Evolutionary conservation across 2,797 vertebrate genomes (phyloP).

Genomic region (Ara ararauna): DNA sequence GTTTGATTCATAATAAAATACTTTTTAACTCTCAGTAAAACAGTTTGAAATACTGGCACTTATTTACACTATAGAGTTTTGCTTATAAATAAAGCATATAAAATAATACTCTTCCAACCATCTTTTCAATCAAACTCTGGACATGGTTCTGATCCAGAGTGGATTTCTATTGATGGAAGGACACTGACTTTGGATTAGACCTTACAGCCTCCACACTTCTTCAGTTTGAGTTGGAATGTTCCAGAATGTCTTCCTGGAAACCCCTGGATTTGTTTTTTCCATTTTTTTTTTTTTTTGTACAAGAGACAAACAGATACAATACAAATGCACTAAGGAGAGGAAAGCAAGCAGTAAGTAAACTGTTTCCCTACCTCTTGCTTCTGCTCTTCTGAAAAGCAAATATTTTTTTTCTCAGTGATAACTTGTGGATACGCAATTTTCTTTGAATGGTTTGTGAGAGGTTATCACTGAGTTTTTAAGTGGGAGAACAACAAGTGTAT

Average conservation of each 20-base stretch:
- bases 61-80: background rate
- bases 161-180: background rate
- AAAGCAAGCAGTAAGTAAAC: background rate
- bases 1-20: background rate
- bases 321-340: background rate
- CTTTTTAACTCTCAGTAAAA: background rate
- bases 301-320: background rate
- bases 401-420: background rate
- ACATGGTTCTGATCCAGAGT: background rate
- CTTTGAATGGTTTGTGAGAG: background rate
- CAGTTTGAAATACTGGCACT: background rate
- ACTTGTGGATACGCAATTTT: background rate
- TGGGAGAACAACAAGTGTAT: background rate
- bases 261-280: background rate
- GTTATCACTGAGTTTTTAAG: background rate
- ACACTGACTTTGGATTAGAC: background rate
- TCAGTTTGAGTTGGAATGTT: background rate
- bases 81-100: background rate
- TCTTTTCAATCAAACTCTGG: background rate
- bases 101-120: background rate
- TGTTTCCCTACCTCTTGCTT: background rate
- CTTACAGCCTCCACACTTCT: background rate
- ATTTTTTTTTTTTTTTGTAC: accelerated
- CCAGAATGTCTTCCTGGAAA: background rate
- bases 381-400: background rate